Evolutionary conservation across 2,888 invertebrate species (phyloP).

Genomic region (Acronicta alni): DNA sequence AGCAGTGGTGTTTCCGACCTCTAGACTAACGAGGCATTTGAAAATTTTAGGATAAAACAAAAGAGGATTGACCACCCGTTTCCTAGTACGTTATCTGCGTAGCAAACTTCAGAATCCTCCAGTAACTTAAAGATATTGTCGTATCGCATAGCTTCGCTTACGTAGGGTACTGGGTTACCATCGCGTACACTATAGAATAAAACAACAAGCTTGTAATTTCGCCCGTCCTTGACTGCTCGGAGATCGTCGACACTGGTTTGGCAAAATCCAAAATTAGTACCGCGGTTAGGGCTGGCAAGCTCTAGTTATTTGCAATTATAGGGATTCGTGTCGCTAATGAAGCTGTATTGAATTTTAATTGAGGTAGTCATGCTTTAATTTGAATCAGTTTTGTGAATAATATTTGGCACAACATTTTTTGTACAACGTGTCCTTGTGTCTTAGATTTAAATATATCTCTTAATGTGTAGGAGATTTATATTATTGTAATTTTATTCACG

Average conservation of each 20-base stretch:
- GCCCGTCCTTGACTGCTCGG: conserved; percentile 62
- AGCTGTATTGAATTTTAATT: conserved; percentile 10
- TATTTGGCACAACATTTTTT: too few species aligned
- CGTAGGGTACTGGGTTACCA: not conserved
- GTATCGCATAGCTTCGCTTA: conserved; percentile 2
- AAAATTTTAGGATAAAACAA: too few species aligned
- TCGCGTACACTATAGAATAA: conserved; percentile 6
- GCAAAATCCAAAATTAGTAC: conserved; percentile 62
- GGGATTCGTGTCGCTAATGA: conserved; percentile 25
- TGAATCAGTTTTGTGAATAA: not conserved
- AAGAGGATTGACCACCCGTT: too few species aligned
- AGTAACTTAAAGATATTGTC: not conserved
- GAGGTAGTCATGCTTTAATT: conserved; percentile 9
- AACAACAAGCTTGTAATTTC: conserved; percentile 22
- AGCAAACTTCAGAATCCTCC: too few species aligned
- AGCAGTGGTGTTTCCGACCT: too few species aligned
- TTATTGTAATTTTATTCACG: too few species aligned
- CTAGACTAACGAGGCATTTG: too few species aligned
- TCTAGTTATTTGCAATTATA: conserved; percentile 28
- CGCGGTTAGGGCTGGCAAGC: conserved; percentile 37
- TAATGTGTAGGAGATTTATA: too few species aligned
- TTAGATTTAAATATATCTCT: too few species aligned
- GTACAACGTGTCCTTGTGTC: too few species aligned
- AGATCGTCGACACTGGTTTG: conserved; percentile 64
- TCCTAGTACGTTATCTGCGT: too few species aligned